Conservation (phyloP, 2,888 invertebrate genomes). For the Trachelus iudaicus region DNA sequence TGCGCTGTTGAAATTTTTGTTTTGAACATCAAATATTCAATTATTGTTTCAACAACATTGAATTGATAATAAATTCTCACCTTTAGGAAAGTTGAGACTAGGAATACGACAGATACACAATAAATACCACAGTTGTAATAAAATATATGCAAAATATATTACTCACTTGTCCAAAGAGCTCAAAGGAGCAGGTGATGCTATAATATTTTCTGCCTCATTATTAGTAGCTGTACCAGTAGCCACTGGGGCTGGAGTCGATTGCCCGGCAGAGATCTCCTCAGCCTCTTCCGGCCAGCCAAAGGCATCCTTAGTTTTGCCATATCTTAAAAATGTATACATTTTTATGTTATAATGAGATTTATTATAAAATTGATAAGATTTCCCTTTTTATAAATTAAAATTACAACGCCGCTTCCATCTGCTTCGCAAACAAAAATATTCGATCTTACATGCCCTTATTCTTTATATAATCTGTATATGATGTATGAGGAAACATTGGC, state of each 20-base stretch:
- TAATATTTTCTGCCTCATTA: constrained; percentile 63
- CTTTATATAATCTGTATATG: not conserved
- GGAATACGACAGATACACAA: constrained; percentile 5
- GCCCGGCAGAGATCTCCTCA: constrained; percentile 75
- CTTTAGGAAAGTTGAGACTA: not conserved
- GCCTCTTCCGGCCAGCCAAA: constrained; percentile 98
- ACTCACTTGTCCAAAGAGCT: constrained; percentile 72
- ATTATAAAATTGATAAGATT: not conserved
- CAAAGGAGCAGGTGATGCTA: constrained; percentile 65
- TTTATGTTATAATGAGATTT: not conserved
- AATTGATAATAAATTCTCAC: not conserved
- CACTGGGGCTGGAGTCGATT: constrained; percentile 56
- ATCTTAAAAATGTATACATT: constrained; percentile 66
- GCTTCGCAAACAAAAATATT: not conserved
- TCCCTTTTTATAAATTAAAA: not conserved
- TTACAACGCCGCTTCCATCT: not conserved
- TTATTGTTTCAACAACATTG: constrained; percentile 2
- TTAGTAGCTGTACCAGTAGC: constrained; percentile 51
- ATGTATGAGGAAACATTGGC: not conserved
- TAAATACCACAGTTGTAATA: not conserved
- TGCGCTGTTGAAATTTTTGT: not conserved
- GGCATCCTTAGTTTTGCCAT: constrained; percentile 94
- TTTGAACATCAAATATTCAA: constrained; percentile 6
- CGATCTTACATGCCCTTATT: not conserved
- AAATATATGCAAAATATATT: not conserved